Percentiles rank a stretch among this genome's conserved stretches.
Evolutionary conservation across 2,113 vertebrate species (phyloP).

Genomic region (Nestor notabilis): DNA sequence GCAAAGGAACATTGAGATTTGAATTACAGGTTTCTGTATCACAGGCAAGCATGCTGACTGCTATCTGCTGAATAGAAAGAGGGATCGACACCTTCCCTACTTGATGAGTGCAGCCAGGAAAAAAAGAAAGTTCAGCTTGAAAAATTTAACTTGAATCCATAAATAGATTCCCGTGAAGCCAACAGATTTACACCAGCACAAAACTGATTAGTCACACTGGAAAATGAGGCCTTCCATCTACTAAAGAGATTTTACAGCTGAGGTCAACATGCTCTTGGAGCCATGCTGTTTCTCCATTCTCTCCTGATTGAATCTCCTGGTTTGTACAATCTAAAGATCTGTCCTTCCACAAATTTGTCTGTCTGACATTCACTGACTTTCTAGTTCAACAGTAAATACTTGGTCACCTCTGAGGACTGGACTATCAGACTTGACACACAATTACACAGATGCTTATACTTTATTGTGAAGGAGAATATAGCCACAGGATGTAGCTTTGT

Average conservation of each 20-base stretch:
- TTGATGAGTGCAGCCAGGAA: not conserved
- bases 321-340: not conserved
- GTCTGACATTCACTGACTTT: not conserved
- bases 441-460: not conserved
- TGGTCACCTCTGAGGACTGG: not conserved
- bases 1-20: fast-evolving
- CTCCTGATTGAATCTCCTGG: not conserved
- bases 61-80: not conserved
- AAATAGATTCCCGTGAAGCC: not conserved
- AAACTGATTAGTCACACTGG: constrained; percentile 32
- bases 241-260: constrained; percentile 18
- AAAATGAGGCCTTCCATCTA: constrained; percentile 1
- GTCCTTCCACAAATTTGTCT: not conserved
- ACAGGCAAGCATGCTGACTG: not conserved
- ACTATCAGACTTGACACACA: not conserved
- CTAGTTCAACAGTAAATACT: not conserved
- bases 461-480: not conserved
- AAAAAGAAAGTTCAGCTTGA: not conserved
- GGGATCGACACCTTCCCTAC: not conserved
- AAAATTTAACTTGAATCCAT: not conserved
- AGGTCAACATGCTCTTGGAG: not conserved
- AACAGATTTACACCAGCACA: not conserved
- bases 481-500: not conserved
- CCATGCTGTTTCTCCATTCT: not conserved
- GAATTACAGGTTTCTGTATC: not conserved